Evolutionary conservation across 1,140 invertebrate genomes (phyloP), one percentile per base, ranked within the genome.

Genomic region (Thereuonema tuberculata): DNA sequence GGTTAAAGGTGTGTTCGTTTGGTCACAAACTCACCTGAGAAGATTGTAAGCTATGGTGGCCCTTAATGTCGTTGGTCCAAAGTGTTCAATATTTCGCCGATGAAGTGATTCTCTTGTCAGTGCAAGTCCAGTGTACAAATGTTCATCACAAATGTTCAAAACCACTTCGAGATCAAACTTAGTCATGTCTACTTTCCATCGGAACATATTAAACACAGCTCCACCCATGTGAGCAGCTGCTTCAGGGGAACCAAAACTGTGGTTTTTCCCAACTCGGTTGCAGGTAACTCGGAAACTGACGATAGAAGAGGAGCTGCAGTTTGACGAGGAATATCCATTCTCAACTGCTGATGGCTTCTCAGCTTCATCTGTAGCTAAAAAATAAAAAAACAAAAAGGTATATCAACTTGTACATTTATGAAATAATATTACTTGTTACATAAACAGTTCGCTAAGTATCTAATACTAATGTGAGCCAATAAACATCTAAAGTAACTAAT

Each of bases 21-120:
- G n/a, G n/a, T n/a, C n/a, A n/a, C n/a, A n/a, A n/a, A n/a, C n/a
- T n/a, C n/a, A 74, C 72, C 74, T 68, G 57, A 82, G 63, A 67
- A 82, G 70, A 67, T 75, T 75, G 62, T 79, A 65, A 55, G 74
- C 73, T 56, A 77, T 75, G 9, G 76, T 78, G 5, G 81, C 70
- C 60, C 79, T 67, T 0, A 83, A 71, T 12, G 80, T 81, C 29
- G 81, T 83, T n/a, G 76, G 76, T 23, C 80, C 81, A 72, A 82
- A 82, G 53, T 71, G 62, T 1, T 65, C 66, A 20, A 83, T 76
- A 68, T 82, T 80, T 60, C 82, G 67, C 27, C 71, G 69, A 65
- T 81, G 80, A 23, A 81, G 69, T 26, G 80, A 80, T 64, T 74
- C 71, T 59, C 71, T 74, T 2, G 79, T 83, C 24, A 82, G 69